These are phyloP conservation scores for Notoglanidium macrostoma DNA, from an alignment of 2,797 vertebrate genomes.

Conservation along the genomic window DNA sequence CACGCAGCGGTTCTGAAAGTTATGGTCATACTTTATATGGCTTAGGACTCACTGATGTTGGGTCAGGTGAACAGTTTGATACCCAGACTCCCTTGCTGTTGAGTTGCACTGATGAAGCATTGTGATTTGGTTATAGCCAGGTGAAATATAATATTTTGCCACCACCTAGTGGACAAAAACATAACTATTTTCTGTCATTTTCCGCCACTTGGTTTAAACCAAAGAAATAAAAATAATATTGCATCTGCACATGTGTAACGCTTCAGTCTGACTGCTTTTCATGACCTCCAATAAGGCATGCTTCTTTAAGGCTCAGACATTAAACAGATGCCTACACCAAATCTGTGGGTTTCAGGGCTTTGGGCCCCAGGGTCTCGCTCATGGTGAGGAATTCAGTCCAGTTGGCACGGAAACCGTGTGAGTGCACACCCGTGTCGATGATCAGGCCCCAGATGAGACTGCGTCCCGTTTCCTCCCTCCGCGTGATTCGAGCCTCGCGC, in stretches of 20 bases:
- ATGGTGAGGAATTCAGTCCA: slow-evolving; percentile 90
- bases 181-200: slow-evolving; percentile 20
- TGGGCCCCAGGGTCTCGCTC: slow-evolving; percentile 44
- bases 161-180: slow-evolving; percentile 66
- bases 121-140: slow-evolving; percentile 2
- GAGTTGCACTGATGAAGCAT: slow-evolving; percentile 13
- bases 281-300: neutral
- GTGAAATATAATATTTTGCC: slow-evolving; percentile 53
- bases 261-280: slow-evolving; percentile 13
- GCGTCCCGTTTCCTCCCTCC: slow-evolving; percentile 81
- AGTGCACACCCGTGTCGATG: slow-evolving; percentile 85
- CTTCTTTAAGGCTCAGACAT: neutral
- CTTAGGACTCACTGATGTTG: slow-evolving; percentile 24
- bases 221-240: slow-evolving; percentile 21
- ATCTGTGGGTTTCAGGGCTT: slow-evolving; percentile 55
- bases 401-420: slow-evolving; percentile 83
- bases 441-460: slow-evolving; percentile 83
- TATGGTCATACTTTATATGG: slow-evolving; percentile 16
- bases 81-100: neutral
- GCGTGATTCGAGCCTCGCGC: slow-evolving; percentile 86
- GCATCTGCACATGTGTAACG: neutral
- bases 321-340: slow-evolving; percentile 62
- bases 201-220: neutral
- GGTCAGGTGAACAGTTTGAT: slow-evolving; percentile 3
- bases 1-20: neutral